Base-by-base conservation (phyloP, 2,888 invertebrate genomes). In the Hermaeophaga mercurialis region DNA sequence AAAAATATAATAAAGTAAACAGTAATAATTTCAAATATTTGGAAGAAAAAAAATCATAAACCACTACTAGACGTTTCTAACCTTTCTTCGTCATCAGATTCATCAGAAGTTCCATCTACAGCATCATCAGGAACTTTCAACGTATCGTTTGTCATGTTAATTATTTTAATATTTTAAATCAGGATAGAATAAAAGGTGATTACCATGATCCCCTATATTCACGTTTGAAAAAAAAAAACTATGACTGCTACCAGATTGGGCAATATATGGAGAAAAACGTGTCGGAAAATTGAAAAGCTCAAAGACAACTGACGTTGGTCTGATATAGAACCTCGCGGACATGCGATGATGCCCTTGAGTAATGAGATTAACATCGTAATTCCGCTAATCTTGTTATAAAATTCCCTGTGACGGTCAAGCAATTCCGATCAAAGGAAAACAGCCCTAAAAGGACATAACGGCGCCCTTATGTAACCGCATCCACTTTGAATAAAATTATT, bases 371-470 rank as follows among this genome's bases (percentile, higher is more conserved):
- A 31, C 15, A 8, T 26, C 38, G 34, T 54, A 58, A 58, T 58
- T 48, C 54, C 11, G 38, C 38, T 48, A 58, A 58, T 58, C 58
- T 58, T 58, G 58, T 58, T 58, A 58, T 54, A 54, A 53, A 54
- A 48, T 53, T 48, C 19, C 34, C 36, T 22, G 47, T 56, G 41
- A 44, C 44, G 54, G 49, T 36, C 44, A 48, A 38, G 38, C 17
- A 39, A 49, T 52, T 50, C 31, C 26, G 58, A 54, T 54, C 33
- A 54, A 24, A 33, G 48, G 11, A 53, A 34, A 45, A 53, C 9
- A 45, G 14, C 53, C 39, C 36, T 50, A n/a, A n/a, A 50, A 41
- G 39, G 31, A 22, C 39, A 9, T 9, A 8, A 11, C 12, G 2
- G 11, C 12, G 12, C n/a, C 31, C 12, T 31, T 31, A 11, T 31